Percentiles rank a stretch among this genome's conserved stretches.
phyloP scores from a whole-genome alignment of 1,140 invertebrate species.

The Laupala kohalensis region DNA sequence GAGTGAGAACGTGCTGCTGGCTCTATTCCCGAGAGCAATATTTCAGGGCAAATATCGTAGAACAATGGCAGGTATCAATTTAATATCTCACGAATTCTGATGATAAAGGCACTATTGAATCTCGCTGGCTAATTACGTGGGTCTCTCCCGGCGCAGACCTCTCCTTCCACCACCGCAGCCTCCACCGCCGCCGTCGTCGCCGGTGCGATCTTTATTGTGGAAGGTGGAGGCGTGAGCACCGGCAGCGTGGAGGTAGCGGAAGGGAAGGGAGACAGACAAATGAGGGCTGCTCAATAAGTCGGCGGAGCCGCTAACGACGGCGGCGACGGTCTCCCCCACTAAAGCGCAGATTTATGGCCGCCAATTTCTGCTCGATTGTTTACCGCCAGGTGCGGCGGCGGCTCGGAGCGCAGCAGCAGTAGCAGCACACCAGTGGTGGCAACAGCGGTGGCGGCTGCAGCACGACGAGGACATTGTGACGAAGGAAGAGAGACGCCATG shows the following conservation, averaged over 20 bases:
- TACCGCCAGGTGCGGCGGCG: background rate
- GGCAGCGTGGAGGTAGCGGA: background rate
- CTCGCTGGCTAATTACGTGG: background rate
- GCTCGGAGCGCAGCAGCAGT: too few species aligned
- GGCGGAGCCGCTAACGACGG: background rate
- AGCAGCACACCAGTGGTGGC: too few species aligned
- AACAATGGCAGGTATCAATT: background rate
- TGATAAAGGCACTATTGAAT: background rate
- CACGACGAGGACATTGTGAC: too few species aligned
- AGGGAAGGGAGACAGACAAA: background rate
- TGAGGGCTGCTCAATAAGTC: background rate
- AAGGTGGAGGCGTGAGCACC: background rate
- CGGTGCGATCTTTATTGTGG: background rate
- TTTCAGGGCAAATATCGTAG: background rate
- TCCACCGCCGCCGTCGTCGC: background rate
- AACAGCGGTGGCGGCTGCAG: too few species aligned
- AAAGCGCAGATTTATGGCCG: background rate
- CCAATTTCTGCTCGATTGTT: background rate
- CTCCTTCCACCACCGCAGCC: too few species aligned
- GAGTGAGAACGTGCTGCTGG: background rate
- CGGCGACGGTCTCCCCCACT: background rate
- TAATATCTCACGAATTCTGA: background rate
- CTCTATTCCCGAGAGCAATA: background rate
- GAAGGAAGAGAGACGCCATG: too few species aligned
- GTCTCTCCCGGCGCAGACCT: too few species aligned